phyloP scores from a whole-genome alignment of 2,888 invertebrate genomes.

The Enchytraeus crypticus region DNA sequence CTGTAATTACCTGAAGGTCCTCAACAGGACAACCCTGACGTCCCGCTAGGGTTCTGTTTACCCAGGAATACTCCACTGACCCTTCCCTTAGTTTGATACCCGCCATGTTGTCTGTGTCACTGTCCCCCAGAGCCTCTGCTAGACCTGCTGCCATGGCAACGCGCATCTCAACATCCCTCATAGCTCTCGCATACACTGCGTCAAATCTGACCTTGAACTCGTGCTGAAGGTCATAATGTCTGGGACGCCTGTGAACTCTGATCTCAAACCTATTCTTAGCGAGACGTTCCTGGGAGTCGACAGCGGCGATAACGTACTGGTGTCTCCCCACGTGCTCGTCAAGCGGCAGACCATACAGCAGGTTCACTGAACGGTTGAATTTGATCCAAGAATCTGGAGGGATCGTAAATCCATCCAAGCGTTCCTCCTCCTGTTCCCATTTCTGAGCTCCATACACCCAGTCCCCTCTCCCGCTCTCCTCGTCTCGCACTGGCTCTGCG shows the following conservation, averaged over 20 bases:
- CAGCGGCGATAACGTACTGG: conserved; percentile 70
- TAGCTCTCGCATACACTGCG: conserved; percentile 58
- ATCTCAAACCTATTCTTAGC: conserved; percentile 2
- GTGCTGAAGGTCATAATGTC: conserved; percentile 26
- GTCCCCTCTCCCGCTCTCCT: neutral
- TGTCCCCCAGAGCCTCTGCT: conserved; percentile 67
- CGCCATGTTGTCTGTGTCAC: conserved; percentile 63
- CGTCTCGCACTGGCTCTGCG: neutral
- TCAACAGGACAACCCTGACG: conserved; percentile 63
- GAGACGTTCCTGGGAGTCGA: conserved; percentile 49
- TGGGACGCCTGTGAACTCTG: neutral
- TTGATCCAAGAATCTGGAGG: conserved; percentile 72
- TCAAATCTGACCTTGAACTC: conserved; percentile 39
- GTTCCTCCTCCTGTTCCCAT: neutral
- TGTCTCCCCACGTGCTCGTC: conserved; percentile 63
- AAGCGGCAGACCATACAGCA: conserved; percentile 76
- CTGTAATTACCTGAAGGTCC: conserved; percentile 62
- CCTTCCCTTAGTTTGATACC: conserved; percentile 64
- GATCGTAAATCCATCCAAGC: neutral
- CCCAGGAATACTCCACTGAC: conserved; percentile 57
- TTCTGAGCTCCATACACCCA: neutral
- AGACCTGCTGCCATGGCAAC: conserved; percentile 65
- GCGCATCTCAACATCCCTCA: conserved; percentile 68
- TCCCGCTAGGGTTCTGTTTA: conserved; percentile 74
- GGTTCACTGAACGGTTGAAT: conserved; percentile 76